Evolutionary conservation across 2,113 vertebrate species (phyloP).

Genomic region (Porphyrio hochstetteri): DNA sequence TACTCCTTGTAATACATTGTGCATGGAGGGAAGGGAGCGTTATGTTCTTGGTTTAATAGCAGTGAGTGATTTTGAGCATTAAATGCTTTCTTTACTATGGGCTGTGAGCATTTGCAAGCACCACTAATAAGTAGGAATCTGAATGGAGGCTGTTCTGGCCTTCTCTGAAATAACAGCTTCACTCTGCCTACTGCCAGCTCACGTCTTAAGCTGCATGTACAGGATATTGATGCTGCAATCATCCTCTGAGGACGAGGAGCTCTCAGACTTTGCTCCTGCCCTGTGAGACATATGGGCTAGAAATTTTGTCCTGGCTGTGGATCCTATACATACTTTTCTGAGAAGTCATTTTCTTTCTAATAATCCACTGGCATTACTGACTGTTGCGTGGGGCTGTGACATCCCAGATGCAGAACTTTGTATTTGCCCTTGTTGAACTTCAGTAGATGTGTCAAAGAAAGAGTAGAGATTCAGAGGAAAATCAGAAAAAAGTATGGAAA

Average conservation of each 20-base stretch:
- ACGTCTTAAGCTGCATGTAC: not conserved
- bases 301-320: not conserved
- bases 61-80: not conserved
- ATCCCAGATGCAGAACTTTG: not conserved
- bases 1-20: not conserved
- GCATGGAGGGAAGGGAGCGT: not conserved
- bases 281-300: not conserved
- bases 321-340: not conserved
- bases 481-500: not conserved
- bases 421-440: not conserved
- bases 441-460: not conserved
- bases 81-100: not conserved
- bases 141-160: not conserved
- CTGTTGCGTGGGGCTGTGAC: not conserved
- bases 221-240: not conserved
- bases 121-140: not conserved
- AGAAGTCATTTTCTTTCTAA: not conserved
- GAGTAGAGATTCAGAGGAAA: not conserved
- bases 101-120: not conserved
- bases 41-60: not conserved
- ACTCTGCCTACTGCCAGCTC: not conserved
- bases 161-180: not conserved
- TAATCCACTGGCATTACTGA: not conserved
- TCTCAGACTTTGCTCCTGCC: not conserved
- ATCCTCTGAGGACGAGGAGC: fast-evolving